Conservation (phyloP, 2,113 vertebrate genomes). For the Otolemur garnettii region DNA sequence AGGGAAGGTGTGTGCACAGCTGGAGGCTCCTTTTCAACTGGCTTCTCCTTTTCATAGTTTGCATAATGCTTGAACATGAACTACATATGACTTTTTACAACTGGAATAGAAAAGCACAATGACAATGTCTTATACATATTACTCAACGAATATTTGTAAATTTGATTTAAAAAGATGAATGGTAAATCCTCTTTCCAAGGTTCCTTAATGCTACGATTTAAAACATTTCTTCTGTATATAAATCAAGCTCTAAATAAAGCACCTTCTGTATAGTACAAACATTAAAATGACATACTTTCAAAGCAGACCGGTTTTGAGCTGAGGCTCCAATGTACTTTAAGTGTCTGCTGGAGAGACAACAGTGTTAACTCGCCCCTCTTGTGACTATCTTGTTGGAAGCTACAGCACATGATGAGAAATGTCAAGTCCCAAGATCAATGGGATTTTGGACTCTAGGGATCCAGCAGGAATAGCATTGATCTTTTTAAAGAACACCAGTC, state of each 20-base stretch:
- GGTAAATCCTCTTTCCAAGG: slow-evolving; percentile 1
- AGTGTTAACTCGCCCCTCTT: slow-evolving; percentile 83
- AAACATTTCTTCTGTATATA: not conserved
- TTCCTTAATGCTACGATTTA: not conserved
- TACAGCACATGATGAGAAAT: slow-evolving; percentile 89
- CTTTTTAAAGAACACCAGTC: slow-evolving; percentile 92
- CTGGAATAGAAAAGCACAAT: not conserved
- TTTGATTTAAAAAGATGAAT: slow-evolving; percentile 15
- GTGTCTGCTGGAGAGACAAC: slow-evolving; percentile 76
- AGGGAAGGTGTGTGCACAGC: slow-evolving; percentile 59
- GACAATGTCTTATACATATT: not conserved
- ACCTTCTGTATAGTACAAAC: not conserved
- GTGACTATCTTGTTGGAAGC: slow-evolving; percentile 87
- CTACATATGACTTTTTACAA: not conserved
- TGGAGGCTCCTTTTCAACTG: not conserved
- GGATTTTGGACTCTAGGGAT: slow-evolving; percentile 90
- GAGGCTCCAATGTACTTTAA: slow-evolving; percentile 63
- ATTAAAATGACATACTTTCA: slow-evolving; percentile 1
- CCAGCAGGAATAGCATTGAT: slow-evolving; percentile 92
- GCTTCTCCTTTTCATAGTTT: not conserved
- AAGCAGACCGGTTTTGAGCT: slow-evolving; percentile 40
- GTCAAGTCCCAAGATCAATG: slow-evolving; percentile 94
- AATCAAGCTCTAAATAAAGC: not conserved
- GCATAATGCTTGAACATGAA: not conserved
- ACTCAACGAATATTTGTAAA: not conserved